phyloP scores from a whole-genome alignment of 2,888 invertebrate species.

The Pseudococcus viburni region DNA sequence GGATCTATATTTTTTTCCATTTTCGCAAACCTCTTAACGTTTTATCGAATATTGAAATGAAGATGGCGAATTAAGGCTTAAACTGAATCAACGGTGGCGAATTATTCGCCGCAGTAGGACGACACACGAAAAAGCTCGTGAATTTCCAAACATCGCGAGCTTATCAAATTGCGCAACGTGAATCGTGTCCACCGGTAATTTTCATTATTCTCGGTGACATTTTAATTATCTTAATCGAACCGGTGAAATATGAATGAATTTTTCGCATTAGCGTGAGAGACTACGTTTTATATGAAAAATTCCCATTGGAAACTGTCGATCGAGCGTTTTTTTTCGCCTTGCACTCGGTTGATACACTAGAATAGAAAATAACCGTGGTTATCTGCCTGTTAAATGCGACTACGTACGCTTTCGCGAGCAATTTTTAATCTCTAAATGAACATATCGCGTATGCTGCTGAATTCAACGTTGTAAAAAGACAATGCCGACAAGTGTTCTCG shows the following conservation, averaged over 20 bases:
- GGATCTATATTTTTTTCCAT: neutral
- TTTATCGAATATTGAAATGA: slow-evolving; percentile 27
- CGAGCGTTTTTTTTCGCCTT: neutral
- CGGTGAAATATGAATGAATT: neutral
- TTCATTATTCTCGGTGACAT: neutral
- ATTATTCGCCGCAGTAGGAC: neutral
- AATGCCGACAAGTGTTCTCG: neutral
- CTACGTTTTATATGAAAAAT: neutral
- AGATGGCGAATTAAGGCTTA: slow-evolving; percentile 35
- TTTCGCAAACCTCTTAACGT: neutral
- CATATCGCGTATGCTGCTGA: neutral
- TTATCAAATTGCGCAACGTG: neutral
- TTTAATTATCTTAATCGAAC: neutral
- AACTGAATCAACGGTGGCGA: neutral
- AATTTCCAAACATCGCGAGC: neutral
- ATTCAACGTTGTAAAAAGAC: neutral
- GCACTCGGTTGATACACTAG: neutral
- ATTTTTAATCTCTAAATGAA: slow-evolving; percentile 22
- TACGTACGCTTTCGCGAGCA: neutral
- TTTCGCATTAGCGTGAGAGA: neutral
- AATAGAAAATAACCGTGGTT: neutral
- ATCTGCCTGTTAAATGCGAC: neutral
- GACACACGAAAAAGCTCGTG: neutral
- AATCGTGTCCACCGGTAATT: neutral
- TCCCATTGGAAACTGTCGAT: neutral